Evolutionary conservation across 2,888 invertebrate species (phyloP), one percentile per base, ranked within the genome.

Genomic region (Yponomeuta evonymella): DNA sequence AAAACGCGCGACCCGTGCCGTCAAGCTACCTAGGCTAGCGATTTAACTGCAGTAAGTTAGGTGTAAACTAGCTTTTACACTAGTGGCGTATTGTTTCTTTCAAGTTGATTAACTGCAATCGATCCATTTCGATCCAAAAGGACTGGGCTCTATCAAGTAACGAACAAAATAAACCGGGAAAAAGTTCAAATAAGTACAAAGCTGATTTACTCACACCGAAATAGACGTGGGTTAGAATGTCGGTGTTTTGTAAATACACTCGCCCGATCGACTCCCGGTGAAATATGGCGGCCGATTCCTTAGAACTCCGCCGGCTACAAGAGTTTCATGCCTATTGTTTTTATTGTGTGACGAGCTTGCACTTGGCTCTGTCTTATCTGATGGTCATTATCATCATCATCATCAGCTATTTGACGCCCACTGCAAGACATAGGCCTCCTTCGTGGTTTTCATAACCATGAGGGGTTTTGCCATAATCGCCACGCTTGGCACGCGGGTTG

Each of bases 171-270:
- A 67, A 43, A 43, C 67, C 4, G 51, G 51, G 51, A 43, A 67
- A 36, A 67, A 67, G 67, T 67, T 67, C 82, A 84, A 87, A 89
- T 86, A 87, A 81, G 88, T 79, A 76, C 81, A 81, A 77, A 79
- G 83, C 43, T 43, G 43, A 82, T 85, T 85, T 83, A 84, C 83
- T 80, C 71, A 73, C 43, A 80, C 86, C 74, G 80, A 87, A 89
- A 89, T 89, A 89, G 87, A 58, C 51, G 51, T 12, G 15, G 51
- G 12, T 1, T 58, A 15, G 51, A 51, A 58, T 58, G 51, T 12
- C 51, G 51, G 15, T 58, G 51, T 58, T 58, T 58, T 58, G 51
- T 58, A 58, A 58, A 58, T 58, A 58, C 51, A 58, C 51, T 58
- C 51, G 51, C 15, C 51, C 51, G 51, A 58, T 58, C 51, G 51